Conservation (phyloP, 2,888 invertebrate species). For the Idaea dimidiata region DNA sequence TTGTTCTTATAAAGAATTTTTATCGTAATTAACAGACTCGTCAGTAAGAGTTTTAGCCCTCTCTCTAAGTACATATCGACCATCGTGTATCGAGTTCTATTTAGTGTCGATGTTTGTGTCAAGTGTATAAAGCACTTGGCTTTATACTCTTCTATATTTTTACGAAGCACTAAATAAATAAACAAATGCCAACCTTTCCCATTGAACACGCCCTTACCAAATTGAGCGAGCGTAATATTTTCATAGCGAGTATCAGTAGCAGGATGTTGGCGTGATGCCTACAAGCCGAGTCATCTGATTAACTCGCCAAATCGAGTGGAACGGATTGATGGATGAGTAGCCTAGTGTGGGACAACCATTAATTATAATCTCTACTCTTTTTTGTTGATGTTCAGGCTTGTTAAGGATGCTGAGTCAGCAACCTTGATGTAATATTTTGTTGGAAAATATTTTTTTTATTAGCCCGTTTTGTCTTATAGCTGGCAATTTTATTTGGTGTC, state of each 20-base stretch:
- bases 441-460: background rate
- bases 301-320: slow-evolving; percentile 26
- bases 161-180: no score
- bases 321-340: slow-evolving; percentile 23
- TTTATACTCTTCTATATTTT: no score
- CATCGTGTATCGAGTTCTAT: no score
- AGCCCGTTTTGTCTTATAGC: no score
- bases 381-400: background rate
- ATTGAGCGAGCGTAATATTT: slow-evolving; percentile 1
- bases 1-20: no score
- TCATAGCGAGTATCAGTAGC: background rate
- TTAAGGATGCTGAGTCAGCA: background rate
- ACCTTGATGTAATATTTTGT: background rate
- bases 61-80: no score
- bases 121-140: no score
- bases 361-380: background rate
- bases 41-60: no score
- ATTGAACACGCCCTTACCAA: background rate
- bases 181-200: background rate
- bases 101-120: no score
- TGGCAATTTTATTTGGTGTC: no score
- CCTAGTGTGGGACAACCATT: slow-evolving; percentile 2
- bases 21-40: no score
- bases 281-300: slow-evolving; percentile 22
- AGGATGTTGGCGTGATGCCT: slow-evolving; percentile 1